These are phyloP conservation scores for Trichonephila clavipes DNA, from an alignment of 1,140 invertebrate genomes.

Conservation along the genomic window DNA sequence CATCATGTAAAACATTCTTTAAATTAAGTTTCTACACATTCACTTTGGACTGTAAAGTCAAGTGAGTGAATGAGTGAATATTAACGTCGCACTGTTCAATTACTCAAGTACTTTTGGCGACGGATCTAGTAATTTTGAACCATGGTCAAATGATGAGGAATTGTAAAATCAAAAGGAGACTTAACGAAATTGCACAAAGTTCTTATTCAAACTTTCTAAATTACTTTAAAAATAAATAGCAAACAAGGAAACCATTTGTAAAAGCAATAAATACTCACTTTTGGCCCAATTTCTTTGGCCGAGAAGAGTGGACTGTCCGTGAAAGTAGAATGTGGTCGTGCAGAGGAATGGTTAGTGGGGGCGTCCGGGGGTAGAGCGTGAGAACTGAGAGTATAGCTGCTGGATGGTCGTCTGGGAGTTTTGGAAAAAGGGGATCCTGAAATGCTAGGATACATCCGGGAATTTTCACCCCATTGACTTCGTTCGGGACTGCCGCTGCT, in stretches of 20 bases:
- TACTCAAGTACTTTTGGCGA: too few relatives aligned
- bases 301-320: constrained; percentile 65
- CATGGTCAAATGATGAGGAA: too few relatives aligned
- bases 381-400: constrained; percentile 70
- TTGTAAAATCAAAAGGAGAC: too few relatives aligned
- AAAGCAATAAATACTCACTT: constrained; percentile 19
- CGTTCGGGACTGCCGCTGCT: constrained; percentile 67
- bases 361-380: constrained; percentile 47
- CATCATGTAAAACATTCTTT: too few relatives aligned
- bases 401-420: constrained; percentile 57
- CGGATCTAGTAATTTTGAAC: too few relatives aligned
- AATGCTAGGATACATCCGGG: not conserved
- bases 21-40: too few relatives aligned
- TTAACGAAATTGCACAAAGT: too few relatives aligned
- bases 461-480: constrained; percentile 58
- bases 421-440: constrained; percentile 30
- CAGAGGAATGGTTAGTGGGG: not conserved
- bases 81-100: too few relatives aligned
- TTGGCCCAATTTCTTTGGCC: constrained; percentile 29
- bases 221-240: too few relatives aligned
- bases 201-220: too few relatives aligned
- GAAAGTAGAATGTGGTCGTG: constrained; percentile 62
- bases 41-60: too few relatives aligned
- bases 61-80: too few relatives aligned
- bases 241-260: not conserved